Evolutionary conservation across 2,888 invertebrate species (phyloP).

Genomic region (Dione juno): DNA sequence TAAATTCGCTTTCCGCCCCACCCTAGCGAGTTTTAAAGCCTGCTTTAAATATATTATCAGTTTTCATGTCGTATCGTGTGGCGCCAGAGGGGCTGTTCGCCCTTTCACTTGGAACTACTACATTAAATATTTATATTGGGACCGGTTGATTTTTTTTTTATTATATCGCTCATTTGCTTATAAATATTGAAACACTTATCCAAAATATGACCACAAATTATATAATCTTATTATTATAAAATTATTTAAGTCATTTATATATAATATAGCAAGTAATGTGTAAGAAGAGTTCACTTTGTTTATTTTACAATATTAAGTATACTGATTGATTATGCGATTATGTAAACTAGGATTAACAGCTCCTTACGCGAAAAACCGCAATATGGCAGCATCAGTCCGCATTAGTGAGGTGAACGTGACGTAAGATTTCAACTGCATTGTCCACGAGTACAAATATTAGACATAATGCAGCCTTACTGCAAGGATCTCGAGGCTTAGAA

Average conservation of each 20-base stretch:
- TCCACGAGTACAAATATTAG: constrained; percentile 31
- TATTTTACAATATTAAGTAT: too few relatives aligned
- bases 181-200: constrained; percentile 23
- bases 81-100: constrained; percentile 69
- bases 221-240: background rate
- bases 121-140: constrained; percentile 63
- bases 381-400: constrained; percentile 49
- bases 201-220: background rate
- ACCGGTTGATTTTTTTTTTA: constrained; percentile 51
- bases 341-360: constrained; percentile 53
- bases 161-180: constrained; percentile 50
- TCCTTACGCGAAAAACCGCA: constrained; percentile 54
- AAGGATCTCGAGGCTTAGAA: background rate
- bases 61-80: constrained; percentile 75
- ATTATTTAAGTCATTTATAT: too few relatives aligned
- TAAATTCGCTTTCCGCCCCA: constrained; percentile 69
- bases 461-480: constrained; percentile 10
- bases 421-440: constrained; percentile 50
- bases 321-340: constrained; percentile 46
- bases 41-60: constrained; percentile 81
- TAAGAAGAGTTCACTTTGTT: too few relatives aligned
- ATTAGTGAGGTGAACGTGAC: constrained; percentile 50
- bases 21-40: constrained; percentile 68
- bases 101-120: constrained; percentile 63
- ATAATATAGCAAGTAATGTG: too few relatives aligned